Percentiles rank a stretch among this genome's conserved stretches.
phyloP scores from a whole-genome alignment of 2,113 vertebrate genomes.

The Mormyrus iriodes region DNA sequence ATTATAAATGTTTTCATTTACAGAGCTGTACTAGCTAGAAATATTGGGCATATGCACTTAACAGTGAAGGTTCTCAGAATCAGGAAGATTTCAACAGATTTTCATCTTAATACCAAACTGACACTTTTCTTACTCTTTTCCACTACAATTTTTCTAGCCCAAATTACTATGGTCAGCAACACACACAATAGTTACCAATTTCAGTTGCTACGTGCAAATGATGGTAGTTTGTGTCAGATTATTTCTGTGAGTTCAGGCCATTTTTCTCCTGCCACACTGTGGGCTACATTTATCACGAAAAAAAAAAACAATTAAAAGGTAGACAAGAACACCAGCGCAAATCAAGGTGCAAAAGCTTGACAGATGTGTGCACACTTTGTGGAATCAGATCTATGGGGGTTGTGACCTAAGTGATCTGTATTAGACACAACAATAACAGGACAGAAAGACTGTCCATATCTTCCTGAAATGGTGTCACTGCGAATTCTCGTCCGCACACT shows the following conservation, averaged over 20 bases:
- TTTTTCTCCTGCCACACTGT: not conserved
- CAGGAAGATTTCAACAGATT: not conserved
- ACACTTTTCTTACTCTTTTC: not conserved
- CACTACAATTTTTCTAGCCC: not conserved
- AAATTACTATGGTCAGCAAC: not conserved
- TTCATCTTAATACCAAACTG: not conserved
- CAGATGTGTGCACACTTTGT: not conserved
- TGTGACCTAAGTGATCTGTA: not conserved
- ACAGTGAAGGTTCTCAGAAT: not conserved
- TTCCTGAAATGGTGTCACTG: not conserved
- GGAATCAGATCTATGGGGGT: not conserved
- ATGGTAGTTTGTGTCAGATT: not conserved
- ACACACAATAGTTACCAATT: not conserved
- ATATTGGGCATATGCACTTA: not conserved
- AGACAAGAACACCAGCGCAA: not conserved
- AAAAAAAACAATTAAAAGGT: not conserved
- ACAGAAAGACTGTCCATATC: not conserved
- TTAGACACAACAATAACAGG: not conserved
- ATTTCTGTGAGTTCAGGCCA: not conserved
- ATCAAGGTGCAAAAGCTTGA: not conserved
- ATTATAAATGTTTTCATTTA: not conserved
- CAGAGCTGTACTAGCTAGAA: not conserved
- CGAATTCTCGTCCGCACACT: not conserved
- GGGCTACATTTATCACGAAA: not conserved
- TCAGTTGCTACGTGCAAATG: not conserved